Evolutionary conservation across 1,140 invertebrate genomes (phyloP).

Genomic region (Lamellibrachia luymesi): DNA sequence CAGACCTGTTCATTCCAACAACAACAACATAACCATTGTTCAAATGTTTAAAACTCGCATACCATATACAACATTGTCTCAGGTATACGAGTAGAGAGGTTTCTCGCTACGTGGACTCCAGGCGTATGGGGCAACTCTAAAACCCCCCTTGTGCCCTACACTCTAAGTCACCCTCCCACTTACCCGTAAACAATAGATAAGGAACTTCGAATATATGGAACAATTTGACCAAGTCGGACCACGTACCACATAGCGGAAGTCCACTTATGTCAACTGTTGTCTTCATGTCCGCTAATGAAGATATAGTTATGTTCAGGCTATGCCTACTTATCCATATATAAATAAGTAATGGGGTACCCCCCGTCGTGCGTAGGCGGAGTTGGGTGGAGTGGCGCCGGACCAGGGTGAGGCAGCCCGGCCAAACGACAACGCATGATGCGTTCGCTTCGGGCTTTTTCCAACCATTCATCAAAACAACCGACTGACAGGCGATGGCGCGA

Average conservation of each 20-base stretch:
- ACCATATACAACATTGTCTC: neutral
- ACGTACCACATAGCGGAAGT: too few species aligned
- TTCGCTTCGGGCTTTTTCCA: neutral
- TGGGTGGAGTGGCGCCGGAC: neutral
- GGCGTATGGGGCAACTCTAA: too few species aligned
- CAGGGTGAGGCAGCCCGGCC: too few species aligned
- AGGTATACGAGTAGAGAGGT: neutral
- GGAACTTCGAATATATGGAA: too few species aligned
- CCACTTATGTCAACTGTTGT: neutral
- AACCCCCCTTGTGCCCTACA: too few species aligned
- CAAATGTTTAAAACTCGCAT: neutral
- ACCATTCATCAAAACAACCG: constrained; percentile 4
- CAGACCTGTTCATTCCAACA: neutral
- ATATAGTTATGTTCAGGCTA: neutral
- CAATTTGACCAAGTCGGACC: too few species aligned
- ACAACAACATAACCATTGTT: neutral
- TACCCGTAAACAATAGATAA: too few species aligned
- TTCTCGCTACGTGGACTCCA: too few species aligned
- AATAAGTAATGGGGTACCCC: neutral
- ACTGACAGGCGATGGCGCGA: neutral
- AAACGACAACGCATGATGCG: neutral
- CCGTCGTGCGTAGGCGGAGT: neutral
- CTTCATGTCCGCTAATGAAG: neutral
- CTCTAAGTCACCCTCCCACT: too few species aligned
- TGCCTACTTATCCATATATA: neutral